phyloP scores from a whole-genome alignment of 2,797 vertebrate species.

The Gadopsis bispinosus region DNA sequence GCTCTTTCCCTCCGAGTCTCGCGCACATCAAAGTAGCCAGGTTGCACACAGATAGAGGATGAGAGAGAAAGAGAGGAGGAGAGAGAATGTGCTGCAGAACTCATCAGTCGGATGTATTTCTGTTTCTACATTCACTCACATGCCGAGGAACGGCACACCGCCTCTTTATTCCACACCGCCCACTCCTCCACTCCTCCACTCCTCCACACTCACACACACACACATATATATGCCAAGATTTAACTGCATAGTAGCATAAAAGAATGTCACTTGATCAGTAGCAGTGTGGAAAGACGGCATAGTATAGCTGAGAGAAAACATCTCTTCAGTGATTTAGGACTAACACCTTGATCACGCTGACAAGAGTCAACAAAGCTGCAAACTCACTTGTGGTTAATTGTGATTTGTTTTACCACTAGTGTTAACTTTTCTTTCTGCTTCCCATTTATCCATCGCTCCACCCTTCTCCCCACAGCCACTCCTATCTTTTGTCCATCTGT shows the following conservation, averaged over 20 bases:
- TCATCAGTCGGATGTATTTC: slow-evolving; percentile 59
- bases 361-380: slow-evolving; percentile 34
- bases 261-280: slow-evolving; percentile 25
- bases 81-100: slow-evolving; percentile 38
- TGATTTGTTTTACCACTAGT: slow-evolving; percentile 21
- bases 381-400: slow-evolving; percentile 25
- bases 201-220: background rate
- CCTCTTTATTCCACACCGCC: slow-evolving; percentile 64
- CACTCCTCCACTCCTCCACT: slow-evolving; percentile 40
- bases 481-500: background rate
- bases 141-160: slow-evolving; percentile 48
- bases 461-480: background rate
- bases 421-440: slow-evolving; percentile 2
- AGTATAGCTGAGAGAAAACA: slow-evolving; percentile 17
- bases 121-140: slow-evolving; percentile 57
- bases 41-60: slow-evolving; percentile 59
- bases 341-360: slow-evolving; percentile 31
- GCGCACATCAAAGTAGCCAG: slow-evolving; percentile 73
- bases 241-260: slow-evolving; percentile 4
- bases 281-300: slow-evolving; percentile 18
- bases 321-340: slow-evolving; percentile 33
- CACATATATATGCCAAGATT: background rate
- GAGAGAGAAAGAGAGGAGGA: slow-evolving; percentile 11
- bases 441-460: slow-evolving; percentile 1
- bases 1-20: slow-evolving; percentile 56